These are phyloP conservation scores for Drosophila bifasciata DNA, from an alignment of 1,140 invertebrate species.

Conservation along the genomic window DNA sequence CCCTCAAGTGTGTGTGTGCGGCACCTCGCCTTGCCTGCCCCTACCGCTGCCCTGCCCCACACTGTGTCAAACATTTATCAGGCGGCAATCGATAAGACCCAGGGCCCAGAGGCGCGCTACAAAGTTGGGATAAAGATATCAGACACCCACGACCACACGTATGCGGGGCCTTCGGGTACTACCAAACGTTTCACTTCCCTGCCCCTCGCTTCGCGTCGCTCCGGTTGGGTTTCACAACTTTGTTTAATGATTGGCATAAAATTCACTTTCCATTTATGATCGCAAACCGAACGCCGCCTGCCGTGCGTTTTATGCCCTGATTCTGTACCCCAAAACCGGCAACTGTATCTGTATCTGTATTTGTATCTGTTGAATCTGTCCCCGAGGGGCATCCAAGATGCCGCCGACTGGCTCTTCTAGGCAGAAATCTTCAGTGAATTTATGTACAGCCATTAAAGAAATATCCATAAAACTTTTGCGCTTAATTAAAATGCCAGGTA, in stretches of 20 bases:
- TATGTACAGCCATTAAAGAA: slow-evolving; percentile 69
- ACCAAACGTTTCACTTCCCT: slow-evolving; percentile 37
- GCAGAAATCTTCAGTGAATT: slow-evolving; percentile 41
- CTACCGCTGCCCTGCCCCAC: slow-evolving; percentile 4
- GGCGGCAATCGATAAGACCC: slow-evolving; percentile 70
- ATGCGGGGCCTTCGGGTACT: slow-evolving; percentile 24
- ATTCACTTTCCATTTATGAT: slow-evolving; percentile 73
- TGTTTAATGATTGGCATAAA: slow-evolving; percentile 70
- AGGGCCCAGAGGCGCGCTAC: slow-evolving; percentile 37
- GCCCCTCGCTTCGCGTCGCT: too few species aligned
- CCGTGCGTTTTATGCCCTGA: slow-evolving; percentile 60
- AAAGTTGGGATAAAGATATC: slow-evolving; percentile 77
- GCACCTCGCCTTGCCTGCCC: background rate
- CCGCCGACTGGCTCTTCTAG: slow-evolving; percentile 26
- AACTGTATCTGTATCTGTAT: background rate
- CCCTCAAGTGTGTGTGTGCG: slow-evolving; percentile 13
- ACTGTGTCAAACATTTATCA: slow-evolving; percentile 78
- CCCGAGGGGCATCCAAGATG: background rate
- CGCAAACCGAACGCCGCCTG: slow-evolving; percentile 39
- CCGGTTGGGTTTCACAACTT: slow-evolving; percentile 63
- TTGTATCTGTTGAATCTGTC: too few species aligned
- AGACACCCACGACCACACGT: slow-evolving; percentile 22
- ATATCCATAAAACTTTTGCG: slow-evolving; percentile 70
- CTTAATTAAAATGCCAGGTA: slow-evolving; percentile 75
- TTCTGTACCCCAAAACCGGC: slow-evolving; percentile 8